Percentiles rank a stretch among this genome's conserved stretches.
Conservation (phyloP, 2,888 invertebrate genomes). For the Ramazzottius varieornatus region DNA sequence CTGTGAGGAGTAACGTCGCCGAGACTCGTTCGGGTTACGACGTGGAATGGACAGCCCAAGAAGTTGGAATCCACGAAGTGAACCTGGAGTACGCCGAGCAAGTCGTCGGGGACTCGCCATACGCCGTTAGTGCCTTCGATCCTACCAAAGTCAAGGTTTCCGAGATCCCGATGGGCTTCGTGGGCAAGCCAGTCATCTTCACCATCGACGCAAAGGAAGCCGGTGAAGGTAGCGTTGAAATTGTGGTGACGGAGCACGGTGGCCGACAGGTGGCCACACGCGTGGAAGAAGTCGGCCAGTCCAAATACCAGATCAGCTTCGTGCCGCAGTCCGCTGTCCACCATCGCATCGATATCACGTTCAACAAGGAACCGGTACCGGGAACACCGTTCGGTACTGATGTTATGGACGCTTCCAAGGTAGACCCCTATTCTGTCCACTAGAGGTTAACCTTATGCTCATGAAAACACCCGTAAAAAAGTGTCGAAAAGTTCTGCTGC, state of each 20-base stretch:
- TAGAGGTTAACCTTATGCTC: too few relatives aligned
- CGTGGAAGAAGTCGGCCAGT: conserved; percentile 69
- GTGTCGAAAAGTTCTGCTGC: too few relatives aligned
- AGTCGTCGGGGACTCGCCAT: conserved; percentile 32
- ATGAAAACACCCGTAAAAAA: too few relatives aligned
- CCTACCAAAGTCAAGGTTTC: conserved; percentile 77
- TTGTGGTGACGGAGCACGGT: conserved; percentile 61
- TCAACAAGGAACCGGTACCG: conserved; percentile 56
- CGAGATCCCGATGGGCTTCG: conserved; percentile 57
- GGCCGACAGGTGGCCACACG: conserved; percentile 80
- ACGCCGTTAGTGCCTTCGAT: conserved; percentile 80
- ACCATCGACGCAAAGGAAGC: conserved; percentile 39
- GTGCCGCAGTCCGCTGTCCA: conserved; percentile 75
- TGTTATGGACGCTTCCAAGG: conserved; percentile 3
- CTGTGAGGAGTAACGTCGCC: neutral
- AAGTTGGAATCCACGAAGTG: conserved; percentile 13
- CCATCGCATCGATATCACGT: conserved; percentile 83
- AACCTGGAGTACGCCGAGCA: neutral
- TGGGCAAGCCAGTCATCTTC: conserved; percentile 75
- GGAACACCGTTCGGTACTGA: conserved; percentile 14
- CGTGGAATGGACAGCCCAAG: conserved; percentile 16
- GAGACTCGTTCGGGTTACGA: conserved; percentile 11
- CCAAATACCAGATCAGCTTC: conserved; percentile 79
- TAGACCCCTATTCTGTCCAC: too few relatives aligned
- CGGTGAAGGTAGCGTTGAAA: conserved; percentile 75